These are phyloP conservation scores for Antidorcas marsupialis DNA, from an alignment of 2,113 vertebrate species.

Conservation along the genomic window DNA sequence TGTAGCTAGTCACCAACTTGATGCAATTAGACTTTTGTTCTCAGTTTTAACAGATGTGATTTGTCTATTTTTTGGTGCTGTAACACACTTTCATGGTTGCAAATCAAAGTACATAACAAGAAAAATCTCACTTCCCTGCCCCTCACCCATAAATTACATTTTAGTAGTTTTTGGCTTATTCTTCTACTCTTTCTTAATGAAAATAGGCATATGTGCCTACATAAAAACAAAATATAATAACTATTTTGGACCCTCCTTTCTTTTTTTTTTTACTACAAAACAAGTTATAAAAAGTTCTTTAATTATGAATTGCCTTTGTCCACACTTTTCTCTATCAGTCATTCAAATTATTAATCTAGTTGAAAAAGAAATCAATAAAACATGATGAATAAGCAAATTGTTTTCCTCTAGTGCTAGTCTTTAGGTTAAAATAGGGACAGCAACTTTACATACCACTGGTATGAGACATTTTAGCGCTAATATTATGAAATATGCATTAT, in stretches of 20 bases:
- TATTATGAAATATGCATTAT: neutral
- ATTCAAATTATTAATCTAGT: slow-evolving; percentile 31
- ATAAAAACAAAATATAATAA: neutral
- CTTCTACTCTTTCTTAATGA: neutral
- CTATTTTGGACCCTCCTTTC: neutral
- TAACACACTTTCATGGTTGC: neutral
- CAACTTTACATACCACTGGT: neutral
- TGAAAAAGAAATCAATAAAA: slow-evolving; percentile 54
- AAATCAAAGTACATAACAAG: neutral
- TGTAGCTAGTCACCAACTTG: neutral
- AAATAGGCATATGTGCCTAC: neutral
- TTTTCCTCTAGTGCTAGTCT: neutral
- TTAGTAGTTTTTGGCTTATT: neutral
- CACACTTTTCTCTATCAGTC: slow-evolving; percentile 48
- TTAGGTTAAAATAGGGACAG: neutral
- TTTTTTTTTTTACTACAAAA: neutral
- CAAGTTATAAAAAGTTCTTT: slow-evolving; percentile 46
- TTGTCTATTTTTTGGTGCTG: neutral
- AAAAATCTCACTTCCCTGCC: neutral
- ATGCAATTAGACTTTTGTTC: neutral
- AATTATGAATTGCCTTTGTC: slow-evolving; percentile 32
- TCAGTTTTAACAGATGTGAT: neutral
- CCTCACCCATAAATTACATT: neutral
- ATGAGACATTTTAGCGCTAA: neutral
- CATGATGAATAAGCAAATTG: slow-evolving; percentile 42